A percentile compares a stretch with the other conserved stretches of the same genome.
phyloP scores from a whole-genome alignment of 2,113 vertebrate genomes.

The Eulemur rufifrons region DNA sequence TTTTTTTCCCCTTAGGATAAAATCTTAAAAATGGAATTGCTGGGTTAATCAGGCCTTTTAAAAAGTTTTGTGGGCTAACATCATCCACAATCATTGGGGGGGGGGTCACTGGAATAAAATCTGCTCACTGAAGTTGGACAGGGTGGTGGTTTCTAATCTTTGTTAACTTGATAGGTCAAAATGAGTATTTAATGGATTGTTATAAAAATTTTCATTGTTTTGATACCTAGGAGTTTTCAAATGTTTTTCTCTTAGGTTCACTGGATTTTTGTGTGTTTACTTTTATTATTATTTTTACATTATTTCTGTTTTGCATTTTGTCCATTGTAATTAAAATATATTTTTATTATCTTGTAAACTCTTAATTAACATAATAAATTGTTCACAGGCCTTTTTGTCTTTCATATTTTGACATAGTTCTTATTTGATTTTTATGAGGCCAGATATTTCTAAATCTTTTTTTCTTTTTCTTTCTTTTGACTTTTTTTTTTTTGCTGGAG shows the following conservation, averaged over 20 bases:
- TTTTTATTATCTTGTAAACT: not conserved
- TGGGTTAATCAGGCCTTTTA: too few relatives aligned
- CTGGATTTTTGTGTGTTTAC: not conserved
- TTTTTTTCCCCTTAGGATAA: too few relatives aligned
- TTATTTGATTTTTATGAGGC: not conserved
- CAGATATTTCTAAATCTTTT: conserved; percentile 14
- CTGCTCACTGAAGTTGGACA: accelerated
- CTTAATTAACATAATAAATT: not conserved
- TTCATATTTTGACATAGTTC: conserved; percentile 8
- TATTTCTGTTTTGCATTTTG: not conserved
- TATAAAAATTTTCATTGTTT: not conserved
- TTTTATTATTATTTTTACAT: not conserved
- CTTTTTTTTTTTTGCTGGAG: too few relatives aligned
- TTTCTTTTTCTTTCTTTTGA: too few relatives aligned
- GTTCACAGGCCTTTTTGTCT: not conserved
- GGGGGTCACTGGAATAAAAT: not conserved
- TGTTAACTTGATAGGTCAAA: not conserved
- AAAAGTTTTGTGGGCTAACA: too few relatives aligned
- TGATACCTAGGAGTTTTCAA: not conserved
- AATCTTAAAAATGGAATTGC: too few relatives aligned
- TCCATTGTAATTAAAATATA: not conserved
- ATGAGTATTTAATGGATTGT: not conserved
- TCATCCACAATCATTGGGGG: too few relatives aligned
- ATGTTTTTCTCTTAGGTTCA: not conserved
- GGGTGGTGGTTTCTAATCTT: not conserved